phyloP scores from a whole-genome alignment of 2,113 vertebrate genomes.

The Odobenus rosmarus region DNA sequence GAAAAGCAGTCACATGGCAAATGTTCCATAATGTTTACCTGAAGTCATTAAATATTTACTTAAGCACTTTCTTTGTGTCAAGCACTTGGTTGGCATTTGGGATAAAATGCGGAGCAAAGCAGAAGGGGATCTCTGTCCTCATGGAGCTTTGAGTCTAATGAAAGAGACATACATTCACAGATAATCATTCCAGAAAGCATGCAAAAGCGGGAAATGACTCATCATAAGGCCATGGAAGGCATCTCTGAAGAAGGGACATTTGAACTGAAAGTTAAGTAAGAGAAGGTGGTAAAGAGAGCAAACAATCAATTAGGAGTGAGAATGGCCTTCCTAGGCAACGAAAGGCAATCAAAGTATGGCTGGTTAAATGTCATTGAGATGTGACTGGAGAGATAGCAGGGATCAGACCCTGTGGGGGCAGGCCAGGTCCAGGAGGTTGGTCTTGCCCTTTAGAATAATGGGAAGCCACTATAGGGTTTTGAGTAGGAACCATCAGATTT shows the following conservation, averaged over 20 bases:
- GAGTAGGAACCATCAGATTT: background rate
- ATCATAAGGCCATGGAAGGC: background rate
- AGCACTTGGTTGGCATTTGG: background rate
- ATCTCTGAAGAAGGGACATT: background rate
- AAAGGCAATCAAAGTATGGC: background rate
- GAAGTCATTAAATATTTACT: background rate
- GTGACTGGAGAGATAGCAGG: background rate
- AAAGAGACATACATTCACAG: background rate
- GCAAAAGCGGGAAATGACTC: background rate
- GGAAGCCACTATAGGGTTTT: background rate
- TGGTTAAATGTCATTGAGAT: background rate
- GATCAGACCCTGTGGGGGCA: background rate
- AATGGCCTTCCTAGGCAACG: background rate
- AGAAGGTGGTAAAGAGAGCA: background rate
- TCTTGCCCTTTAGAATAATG: background rate
- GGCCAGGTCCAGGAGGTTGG: background rate
- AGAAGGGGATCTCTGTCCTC: background rate
- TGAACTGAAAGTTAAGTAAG: background rate
- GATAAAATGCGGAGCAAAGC: background rate
- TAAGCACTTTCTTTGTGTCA: background rate
- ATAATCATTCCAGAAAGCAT: background rate
- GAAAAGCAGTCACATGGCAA: background rate
- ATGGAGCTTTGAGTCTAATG: background rate
- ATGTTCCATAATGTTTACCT: background rate
- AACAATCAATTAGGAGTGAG: background rate